These are phyloP conservation scores for Hystrix cristata DNA, from an alignment of 2,113 vertebrate species.

Conservation along the genomic window DNA sequence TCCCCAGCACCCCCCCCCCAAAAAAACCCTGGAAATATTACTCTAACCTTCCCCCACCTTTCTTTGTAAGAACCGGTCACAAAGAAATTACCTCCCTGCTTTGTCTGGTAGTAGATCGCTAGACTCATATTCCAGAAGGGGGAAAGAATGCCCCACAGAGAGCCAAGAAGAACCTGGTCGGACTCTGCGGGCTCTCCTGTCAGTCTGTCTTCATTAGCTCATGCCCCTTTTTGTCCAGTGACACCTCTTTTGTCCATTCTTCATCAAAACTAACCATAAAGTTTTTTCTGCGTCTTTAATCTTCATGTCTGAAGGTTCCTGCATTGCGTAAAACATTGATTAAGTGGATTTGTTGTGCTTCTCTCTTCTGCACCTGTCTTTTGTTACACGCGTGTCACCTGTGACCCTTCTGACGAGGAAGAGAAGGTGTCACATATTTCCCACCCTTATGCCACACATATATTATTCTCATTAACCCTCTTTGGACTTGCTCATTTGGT, in stretches of 20 bases:
- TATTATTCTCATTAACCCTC: neutral
- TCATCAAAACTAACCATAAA: neutral
- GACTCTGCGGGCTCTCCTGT: neutral
- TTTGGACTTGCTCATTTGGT: neutral
- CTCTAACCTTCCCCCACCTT: neutral
- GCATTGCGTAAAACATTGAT: neutral
- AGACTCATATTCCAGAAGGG: neutral
- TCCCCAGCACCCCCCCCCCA: no score
- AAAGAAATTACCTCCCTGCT: neutral
- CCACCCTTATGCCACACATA: neutral
- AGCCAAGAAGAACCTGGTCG: neutral
- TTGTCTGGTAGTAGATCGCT: neutral
- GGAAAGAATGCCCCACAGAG: neutral
- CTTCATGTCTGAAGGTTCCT: neutral
- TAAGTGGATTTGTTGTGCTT: neutral
- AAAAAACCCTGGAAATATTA: neutral
- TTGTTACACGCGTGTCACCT: neutral
- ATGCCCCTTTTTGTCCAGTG: neutral
- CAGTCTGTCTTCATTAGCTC: neutral
- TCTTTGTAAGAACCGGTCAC: neutral
- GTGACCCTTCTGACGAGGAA: neutral
- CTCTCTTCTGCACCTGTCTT: neutral
- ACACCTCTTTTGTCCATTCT: neutral
- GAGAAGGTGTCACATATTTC: neutral
- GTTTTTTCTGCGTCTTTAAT: neutral